These are phyloP conservation scores for Stercorarius parasiticus DNA, from an alignment of 2,113 vertebrate species.

Conservation along the genomic window DNA sequence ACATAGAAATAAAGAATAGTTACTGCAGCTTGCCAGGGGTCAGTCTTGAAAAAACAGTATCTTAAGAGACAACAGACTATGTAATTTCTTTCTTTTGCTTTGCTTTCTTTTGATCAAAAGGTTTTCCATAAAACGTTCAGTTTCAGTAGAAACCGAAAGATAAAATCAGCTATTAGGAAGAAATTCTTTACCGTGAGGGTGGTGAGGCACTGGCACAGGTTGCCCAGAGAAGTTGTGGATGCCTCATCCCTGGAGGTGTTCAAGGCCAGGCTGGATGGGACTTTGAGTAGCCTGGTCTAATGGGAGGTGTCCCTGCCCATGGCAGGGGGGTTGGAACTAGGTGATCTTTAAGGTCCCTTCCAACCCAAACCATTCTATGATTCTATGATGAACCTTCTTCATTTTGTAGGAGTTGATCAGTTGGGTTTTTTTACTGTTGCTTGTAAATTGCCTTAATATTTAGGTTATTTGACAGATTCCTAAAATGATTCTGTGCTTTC, in stretches of 20 bases:
- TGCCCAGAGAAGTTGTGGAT: too few species aligned
- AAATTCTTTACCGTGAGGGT: too few species aligned
- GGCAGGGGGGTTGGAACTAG: too few species aligned
- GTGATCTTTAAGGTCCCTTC: too few species aligned
- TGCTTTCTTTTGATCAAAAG: background rate
- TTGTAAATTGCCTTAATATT: background rate
- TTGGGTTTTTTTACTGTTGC: background rate
- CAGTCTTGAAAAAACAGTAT: background rate
- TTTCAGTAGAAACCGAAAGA: background rate
- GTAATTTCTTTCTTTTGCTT: background rate
- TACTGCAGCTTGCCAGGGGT: background rate
- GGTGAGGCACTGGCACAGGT: too few species aligned
- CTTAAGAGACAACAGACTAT: background rate
- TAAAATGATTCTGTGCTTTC: background rate
- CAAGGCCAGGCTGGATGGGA: too few species aligned
- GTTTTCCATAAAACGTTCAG: background rate
- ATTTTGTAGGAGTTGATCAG: background rate
- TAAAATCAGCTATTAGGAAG: too few species aligned
- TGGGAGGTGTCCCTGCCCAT: too few species aligned
- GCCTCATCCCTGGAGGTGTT: too few species aligned
- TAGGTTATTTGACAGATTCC: background rate
- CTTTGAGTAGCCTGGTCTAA: too few species aligned
- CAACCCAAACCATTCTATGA: too few species aligned
- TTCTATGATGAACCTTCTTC: background rate
- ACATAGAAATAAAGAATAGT: background rate